phyloP scores from a whole-genome alignment of 1,140 invertebrate genomes.

The Armadillidium nasatum region DNA sequence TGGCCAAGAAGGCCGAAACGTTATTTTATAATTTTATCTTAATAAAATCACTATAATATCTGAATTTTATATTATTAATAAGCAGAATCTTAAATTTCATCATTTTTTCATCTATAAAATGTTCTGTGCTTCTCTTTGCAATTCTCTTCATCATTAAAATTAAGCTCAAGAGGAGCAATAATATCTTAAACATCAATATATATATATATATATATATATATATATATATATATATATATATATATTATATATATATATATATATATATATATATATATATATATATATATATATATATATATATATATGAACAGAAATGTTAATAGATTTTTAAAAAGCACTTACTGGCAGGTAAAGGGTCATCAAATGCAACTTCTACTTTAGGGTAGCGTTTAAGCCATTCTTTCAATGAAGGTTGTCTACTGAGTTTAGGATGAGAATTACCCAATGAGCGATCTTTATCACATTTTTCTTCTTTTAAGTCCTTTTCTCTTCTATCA shows the following conservation, averaged over 20 bases:
- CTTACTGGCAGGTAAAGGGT: constrained; percentile 36
- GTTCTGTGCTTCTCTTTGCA: too few relatives aligned
- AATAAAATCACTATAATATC: too few relatives aligned
- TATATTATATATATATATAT: constrained; percentile 3
- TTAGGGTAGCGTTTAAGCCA: constrained; percentile 36
- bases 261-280: constrained; percentile 6
- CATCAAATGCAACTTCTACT: constrained; percentile 39
- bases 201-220: constrained; percentile 15
- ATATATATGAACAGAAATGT: not conserved
- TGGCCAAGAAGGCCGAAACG: too few relatives aligned
- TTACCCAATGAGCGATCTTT: constrained; percentile 2
- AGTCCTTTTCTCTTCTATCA: constrained; percentile 28
- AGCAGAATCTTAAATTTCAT: too few relatives aligned
- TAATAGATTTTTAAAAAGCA: not conserved
- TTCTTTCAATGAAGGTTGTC: constrained; percentile 34
- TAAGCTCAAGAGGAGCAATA: too few relatives aligned
- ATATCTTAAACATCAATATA: not conserved
- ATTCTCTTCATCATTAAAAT: too few relatives aligned
- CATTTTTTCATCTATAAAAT: too few relatives aligned
- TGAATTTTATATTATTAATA: too few relatives aligned
- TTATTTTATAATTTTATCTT: too few relatives aligned
- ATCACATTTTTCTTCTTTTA: constrained; percentile 10
- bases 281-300: constrained; percentile 8
- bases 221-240: constrained; percentile 15
- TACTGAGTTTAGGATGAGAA: constrained; percentile 37